Conservation (phyloP, 2,888 invertebrate species). For the Operophtera brumata region DNA sequence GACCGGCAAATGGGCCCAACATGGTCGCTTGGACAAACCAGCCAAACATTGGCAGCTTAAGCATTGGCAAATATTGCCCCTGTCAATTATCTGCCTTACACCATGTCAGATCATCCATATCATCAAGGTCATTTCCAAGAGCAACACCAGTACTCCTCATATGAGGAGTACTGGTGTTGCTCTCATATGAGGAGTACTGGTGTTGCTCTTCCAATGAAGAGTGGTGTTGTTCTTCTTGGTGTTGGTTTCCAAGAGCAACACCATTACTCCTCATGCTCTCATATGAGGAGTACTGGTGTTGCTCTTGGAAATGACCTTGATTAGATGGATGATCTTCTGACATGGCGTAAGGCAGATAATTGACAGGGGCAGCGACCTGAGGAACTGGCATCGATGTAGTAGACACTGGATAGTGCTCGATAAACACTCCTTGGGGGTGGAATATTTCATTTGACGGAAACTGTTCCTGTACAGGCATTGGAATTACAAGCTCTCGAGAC, state of each 20-base stretch:
- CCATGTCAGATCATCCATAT: conserved; percentile 35
- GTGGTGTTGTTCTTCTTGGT: too few relatives aligned
- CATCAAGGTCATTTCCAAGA: conserved; percentile 39
- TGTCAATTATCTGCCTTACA: conserved; percentile 36
- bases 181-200: conserved; percentile 38
- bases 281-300: conserved; percentile 37
- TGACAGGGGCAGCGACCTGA: conserved; percentile 26
- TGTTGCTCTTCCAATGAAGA: too few relatives aligned
- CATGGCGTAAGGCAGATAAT: conserved; percentile 38
- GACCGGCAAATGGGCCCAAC: too few relatives aligned
- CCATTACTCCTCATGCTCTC: too few relatives aligned
- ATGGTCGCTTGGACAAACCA: too few relatives aligned
- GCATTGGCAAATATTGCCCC: too few relatives aligned
- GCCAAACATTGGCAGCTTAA: too few relatives aligned
- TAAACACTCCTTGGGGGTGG: conserved; percentile 38
- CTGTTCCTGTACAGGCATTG: conserved; percentile 39
- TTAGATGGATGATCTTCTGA: conserved; percentile 37
- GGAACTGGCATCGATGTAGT: conserved; percentile 31
- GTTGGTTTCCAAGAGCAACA: too few relatives aligned
- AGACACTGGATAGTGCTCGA: conserved; percentile 43
- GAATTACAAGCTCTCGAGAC: conserved; percentile 41
- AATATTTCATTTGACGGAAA: conserved; percentile 39
- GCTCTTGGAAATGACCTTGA: conserved; percentile 37
- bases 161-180: too few relatives aligned
- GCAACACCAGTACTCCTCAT: conserved; percentile 37